phyloP scores from a whole-genome alignment of 1,140 invertebrate species.

The Drosophila varians region DNA sequence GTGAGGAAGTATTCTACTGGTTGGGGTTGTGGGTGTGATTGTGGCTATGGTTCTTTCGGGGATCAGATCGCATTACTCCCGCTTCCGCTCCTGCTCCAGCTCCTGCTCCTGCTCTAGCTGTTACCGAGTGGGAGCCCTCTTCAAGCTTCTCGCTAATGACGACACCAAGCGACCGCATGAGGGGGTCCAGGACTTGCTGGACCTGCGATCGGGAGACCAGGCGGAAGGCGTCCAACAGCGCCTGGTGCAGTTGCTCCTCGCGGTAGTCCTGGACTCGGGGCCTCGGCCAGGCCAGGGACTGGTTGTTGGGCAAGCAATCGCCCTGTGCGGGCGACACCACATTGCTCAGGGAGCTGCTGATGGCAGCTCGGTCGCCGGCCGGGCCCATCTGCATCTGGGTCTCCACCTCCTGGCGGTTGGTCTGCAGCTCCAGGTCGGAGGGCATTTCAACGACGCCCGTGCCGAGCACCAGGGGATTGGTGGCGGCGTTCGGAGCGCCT shows the following conservation, averaged over 20 bases:
- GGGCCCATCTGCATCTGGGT: constrained; percentile 14
- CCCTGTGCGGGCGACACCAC: not conserved
- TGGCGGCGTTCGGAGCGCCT: not conserved
- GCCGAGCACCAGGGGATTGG: not conserved
- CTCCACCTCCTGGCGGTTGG: not conserved
- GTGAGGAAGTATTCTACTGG: not conserved
- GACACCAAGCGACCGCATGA: constrained; percentile 53
- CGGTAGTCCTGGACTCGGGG: not conserved
- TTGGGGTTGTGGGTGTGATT: not conserved
- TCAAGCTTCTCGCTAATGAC: constrained; percentile 40
- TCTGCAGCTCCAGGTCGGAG: not conserved
- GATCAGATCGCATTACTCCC: not conserved
- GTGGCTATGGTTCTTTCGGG: not conserved
- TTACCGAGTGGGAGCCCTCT: not conserved
- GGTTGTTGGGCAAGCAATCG: not conserved
- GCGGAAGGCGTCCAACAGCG: constrained; percentile 58
- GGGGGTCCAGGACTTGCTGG: constrained; percentile 62
- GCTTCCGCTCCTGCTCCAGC: not conserved
- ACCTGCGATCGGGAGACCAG: constrained; percentile 68
- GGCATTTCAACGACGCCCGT: not conserved
- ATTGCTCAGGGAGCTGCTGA: not conserved
- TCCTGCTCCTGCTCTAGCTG: not conserved
- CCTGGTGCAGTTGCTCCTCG: constrained; percentile 35
- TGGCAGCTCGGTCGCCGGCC: not conserved
- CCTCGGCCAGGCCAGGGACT: not conserved